Evolutionary conservation across 2,113 vertebrate genomes (phyloP).

Genomic region (Arothron firmamentum): DNA sequence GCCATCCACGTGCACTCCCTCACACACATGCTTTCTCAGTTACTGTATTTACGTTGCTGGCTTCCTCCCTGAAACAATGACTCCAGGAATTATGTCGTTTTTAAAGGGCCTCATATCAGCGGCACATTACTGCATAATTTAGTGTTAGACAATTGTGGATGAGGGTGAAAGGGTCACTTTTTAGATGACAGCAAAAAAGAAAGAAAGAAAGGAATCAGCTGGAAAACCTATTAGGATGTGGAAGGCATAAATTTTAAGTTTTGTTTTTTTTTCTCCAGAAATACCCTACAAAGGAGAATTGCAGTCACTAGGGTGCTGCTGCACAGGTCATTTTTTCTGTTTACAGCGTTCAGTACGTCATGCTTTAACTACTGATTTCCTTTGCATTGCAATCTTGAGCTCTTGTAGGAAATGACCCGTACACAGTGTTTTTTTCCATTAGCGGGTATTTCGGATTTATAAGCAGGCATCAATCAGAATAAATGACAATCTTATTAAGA

Average conservation of each 20-base stretch:
- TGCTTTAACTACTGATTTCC: conserved; percentile 81
- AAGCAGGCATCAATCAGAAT: conserved; percentile 22
- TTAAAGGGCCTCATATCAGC: conserved; percentile 53
- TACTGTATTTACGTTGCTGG: conserved; percentile 88
- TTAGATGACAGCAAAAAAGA: conserved; percentile 62
- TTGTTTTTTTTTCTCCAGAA: conserved; percentile 69
- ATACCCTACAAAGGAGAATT: conserved; percentile 78
- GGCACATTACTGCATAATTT: conserved; percentile 65
- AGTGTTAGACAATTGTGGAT: conserved; percentile 73
- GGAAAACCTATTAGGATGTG: conserved; percentile 82
- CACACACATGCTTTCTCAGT: conserved; percentile 81
- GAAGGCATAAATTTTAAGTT: conserved; percentile 79
- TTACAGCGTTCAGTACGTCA: conserved; percentile 78
- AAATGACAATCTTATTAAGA: conserved; percentile 32
- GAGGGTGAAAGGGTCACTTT: conserved; percentile 71
- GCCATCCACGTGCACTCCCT: background rate
- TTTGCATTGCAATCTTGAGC: conserved; percentile 71
- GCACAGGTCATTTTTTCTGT: conserved; percentile 74
- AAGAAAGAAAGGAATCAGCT: conserved; percentile 70
- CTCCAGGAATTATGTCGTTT: conserved; percentile 75
- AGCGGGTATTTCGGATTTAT: conserved; percentile 65
- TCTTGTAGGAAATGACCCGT: conserved; percentile 78
- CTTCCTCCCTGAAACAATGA: conserved; percentile 97
- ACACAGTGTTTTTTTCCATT: conserved; percentile 72
- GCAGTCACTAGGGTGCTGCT: conserved; percentile 80